Evolutionary conservation across 2,888 invertebrate genomes (phyloP), one percentile per base, ranked within the genome.

Genomic region (Cataglyphis rosenhaueri): DNA sequence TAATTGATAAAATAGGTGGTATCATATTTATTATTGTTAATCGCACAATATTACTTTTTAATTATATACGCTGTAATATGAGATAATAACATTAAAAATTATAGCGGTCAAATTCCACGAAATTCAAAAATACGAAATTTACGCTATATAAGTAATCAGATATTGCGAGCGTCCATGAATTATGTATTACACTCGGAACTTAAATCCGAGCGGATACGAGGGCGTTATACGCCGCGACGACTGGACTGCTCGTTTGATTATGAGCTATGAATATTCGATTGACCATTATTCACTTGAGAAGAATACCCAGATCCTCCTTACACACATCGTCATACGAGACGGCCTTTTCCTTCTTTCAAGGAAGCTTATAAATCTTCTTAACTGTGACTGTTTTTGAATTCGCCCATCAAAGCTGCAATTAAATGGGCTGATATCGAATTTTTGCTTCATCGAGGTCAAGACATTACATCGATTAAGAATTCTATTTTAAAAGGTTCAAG

Each of bases 271-370:
- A 84, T 83, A 88, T 85, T 87, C 86, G 89, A 88, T 85, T 86
- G 84, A 83, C 82, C 71, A 86, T 89, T 86, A 86, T 88, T 89
- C 88, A 89, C 87, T 88, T 84, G 86, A 84, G 59, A 32, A 61
- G n/a, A 81, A 81, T 81, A 76, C 44, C 68, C 55, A 62, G 74
- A 21, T 48, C 18, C 25, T 61, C n/a, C 29, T 48, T 65, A 65
- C 32, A 21, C 57, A 52, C 62, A 44, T 38, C 38, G 57, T 71
- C 62, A 32, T 25, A 32, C 9, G 35, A 61, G 41, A 78, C 59
- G 44, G 12, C n/a, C 29, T 15, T 32, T 5, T 52, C 52, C 35
- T 70, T 52, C 62, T 62, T 21, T 81, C 32, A 18, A 15, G 57
- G 70, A 65, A 52, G 38, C 65, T 59, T 65, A 57, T 57, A 59